phyloP scores from a whole-genome alignment of 2,888 invertebrate genomes.

The Hypena proboscidalis region DNA sequence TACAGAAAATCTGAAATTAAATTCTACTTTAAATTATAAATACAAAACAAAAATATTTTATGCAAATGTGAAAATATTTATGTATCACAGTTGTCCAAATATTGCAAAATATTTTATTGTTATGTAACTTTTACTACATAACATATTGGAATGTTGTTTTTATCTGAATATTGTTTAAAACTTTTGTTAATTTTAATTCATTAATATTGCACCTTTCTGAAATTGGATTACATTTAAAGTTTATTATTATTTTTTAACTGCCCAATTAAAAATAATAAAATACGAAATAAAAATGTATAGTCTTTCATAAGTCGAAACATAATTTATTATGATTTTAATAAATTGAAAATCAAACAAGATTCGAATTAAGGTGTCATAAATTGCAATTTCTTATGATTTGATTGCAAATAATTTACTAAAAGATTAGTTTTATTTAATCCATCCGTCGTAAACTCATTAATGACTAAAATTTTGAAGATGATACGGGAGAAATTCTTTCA shows the following conservation, averaged over 20 bases:
- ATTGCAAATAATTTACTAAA: slow-evolving; percentile 7
- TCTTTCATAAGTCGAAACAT: slow-evolving; percentile 2
- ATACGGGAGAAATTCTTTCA: slow-evolving; percentile 6
- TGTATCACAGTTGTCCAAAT: too few species aligned
- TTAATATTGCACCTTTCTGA: background rate
- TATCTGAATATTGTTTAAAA: too few species aligned
- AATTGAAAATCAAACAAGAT: slow-evolving; percentile 14
- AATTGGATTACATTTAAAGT: background rate
- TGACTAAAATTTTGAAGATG: background rate
- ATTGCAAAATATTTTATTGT: too few species aligned
- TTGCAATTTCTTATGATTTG: slow-evolving; percentile 13
- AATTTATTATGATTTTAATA: slow-evolving; percentile 7
- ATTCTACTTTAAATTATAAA: too few species aligned
- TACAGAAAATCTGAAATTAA: too few species aligned
- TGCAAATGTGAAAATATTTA: too few species aligned
- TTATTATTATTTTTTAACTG: slow-evolving; percentile 1
- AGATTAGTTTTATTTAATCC: slow-evolving; percentile 3
- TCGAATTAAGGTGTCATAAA: slow-evolving; percentile 14
- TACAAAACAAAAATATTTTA: too few species aligned
- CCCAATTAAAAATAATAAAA: slow-evolving; percentile 1
- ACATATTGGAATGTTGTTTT: too few species aligned
- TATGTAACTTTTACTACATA: too few species aligned
- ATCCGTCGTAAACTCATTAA: slow-evolving; percentile 1
- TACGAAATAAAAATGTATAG: background rate
- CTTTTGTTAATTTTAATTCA: background rate